Evolutionary conservation across 2,113 vertebrate genomes (phyloP), one percentile per base, ranked within the genome.

Genomic region (Phalacrocorax aristotelis): DNA sequence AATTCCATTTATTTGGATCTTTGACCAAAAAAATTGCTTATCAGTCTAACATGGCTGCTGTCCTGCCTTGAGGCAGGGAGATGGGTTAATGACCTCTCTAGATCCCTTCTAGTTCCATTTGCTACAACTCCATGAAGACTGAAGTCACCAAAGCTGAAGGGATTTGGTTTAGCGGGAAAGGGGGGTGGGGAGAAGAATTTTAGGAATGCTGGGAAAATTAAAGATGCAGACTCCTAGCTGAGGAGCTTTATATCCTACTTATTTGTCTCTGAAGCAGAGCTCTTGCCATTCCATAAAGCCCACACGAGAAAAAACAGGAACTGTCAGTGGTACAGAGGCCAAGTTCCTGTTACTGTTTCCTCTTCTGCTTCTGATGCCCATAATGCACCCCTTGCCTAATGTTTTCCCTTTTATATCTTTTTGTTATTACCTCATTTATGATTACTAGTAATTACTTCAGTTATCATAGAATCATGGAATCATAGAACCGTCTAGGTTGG

Each of bases 181-280:
- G 64, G 88, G 82, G 92, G 49, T 98, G 84, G 85, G 94, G 94
- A 95, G 96, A 98, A 97, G 97, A 97, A 97, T 97, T 96, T 96
- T 94, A 97, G 93, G 96, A 97, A 97, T 96, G 96, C 77, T 96
- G 89, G 95, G 80, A 97, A 96, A 97, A 89, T 30, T 80, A 76
- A 91, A 94, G 94, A 96, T 89, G 90, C 46, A 88, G 88, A 72
- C 54, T 88, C 66, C 70, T 83, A 80, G 82, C 16, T 95, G 87
- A 36, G 77, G 81, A 93, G 81, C 52, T 96, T 94, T 91, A 65
- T 60, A 91, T 72, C 74, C 87, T 70, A 21, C 55, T 83, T 61
- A 34, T 21, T 94, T 74, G 40, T 83, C 84, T 96, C 95, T 91
- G 96, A 96, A 94, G 91, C 91, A 94, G 58, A 83, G 36, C 52